Evolutionary conservation across 2,888 invertebrate species (phyloP).

Genomic region (Steinernema scapterisci): DNA sequence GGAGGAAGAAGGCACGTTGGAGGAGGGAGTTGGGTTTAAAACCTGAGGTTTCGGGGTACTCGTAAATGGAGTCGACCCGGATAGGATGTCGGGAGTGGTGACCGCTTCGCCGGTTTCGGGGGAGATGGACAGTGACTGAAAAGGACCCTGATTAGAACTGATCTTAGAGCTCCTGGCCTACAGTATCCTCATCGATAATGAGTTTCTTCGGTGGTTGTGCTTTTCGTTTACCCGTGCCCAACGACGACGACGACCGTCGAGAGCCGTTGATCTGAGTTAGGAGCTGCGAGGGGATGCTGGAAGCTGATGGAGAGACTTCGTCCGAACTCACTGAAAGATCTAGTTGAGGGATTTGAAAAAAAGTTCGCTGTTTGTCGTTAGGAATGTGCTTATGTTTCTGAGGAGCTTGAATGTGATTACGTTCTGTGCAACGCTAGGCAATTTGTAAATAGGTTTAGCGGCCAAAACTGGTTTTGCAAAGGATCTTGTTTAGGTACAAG

Average conservation of each 20-base stretch:
- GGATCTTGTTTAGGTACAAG: neutral
- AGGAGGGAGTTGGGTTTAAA: neutral
- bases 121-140: neutral
- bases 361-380: too few relatives aligned
- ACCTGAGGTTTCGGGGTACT: neutral
- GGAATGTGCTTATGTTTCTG: neutral
- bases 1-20: constrained; percentile 11
- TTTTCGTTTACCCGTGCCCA: constrained; percentile 24
- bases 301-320: neutral
- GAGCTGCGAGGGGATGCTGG: neutral
- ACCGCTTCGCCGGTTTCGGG: constrained; percentile 16
- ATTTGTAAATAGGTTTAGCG: too few relatives aligned
- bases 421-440: too few relatives aligned
- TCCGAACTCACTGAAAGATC: constrained; percentile 2
- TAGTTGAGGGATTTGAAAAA: too few relatives aligned
- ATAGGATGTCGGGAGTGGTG: neutral
- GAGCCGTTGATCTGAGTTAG: constrained; percentile 15
- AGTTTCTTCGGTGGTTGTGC: constrained; percentile 22
- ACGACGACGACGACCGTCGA: constrained; percentile 9
- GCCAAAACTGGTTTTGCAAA: too few relatives aligned
- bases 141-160: neutral
- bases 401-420: neutral
- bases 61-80: neutral
- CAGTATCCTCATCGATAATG: constrained; percentile 3
- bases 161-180: neutral